Conservation (phyloP, 2,113 vertebrate species). For the Catharus fuscescens region DNA sequence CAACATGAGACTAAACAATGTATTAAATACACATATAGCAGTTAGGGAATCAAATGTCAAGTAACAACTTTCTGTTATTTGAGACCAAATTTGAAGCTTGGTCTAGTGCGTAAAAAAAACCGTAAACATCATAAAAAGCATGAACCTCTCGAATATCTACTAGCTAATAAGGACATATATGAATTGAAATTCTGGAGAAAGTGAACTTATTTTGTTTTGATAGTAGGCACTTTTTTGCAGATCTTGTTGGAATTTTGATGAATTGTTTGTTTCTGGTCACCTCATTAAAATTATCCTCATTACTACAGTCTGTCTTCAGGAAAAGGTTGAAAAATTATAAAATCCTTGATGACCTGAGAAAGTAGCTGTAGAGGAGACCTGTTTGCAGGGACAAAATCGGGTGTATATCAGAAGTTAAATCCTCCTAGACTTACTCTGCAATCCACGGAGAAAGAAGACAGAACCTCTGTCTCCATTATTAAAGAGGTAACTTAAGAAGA, state of each 20-base stretch:
- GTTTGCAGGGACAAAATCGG: background rate
- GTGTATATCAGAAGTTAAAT: background rate
- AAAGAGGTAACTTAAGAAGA: background rate
- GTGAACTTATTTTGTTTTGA: conserved; percentile 30
- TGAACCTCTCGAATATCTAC: conserved; percentile 47
- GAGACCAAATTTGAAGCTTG: conserved; percentile 58
- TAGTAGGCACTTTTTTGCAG: background rate
- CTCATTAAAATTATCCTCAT: background rate
- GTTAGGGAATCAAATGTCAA: conserved; percentile 73
- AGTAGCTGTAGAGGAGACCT: background rate
- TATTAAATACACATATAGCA: conserved; percentile 71
- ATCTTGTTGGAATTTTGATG: conserved; percentile 14
- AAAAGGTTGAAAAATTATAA: background rate
- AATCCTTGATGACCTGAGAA: background rate
- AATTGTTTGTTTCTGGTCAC: background rate
- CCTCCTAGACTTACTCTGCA: background rate
- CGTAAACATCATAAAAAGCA: conserved; percentile 33
- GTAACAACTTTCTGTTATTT: conserved; percentile 62
- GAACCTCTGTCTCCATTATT: background rate
- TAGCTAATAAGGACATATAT: conserved; percentile 41
- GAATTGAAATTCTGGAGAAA: conserved; percentile 49
- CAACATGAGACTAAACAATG: conserved; percentile 79
- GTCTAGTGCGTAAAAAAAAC: conserved; percentile 46
- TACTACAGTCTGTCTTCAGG: background rate
- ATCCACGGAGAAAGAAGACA: background rate